phyloP scores from a whole-genome alignment of 2,888 invertebrate genomes.

The Chironomus tentans region DNA sequence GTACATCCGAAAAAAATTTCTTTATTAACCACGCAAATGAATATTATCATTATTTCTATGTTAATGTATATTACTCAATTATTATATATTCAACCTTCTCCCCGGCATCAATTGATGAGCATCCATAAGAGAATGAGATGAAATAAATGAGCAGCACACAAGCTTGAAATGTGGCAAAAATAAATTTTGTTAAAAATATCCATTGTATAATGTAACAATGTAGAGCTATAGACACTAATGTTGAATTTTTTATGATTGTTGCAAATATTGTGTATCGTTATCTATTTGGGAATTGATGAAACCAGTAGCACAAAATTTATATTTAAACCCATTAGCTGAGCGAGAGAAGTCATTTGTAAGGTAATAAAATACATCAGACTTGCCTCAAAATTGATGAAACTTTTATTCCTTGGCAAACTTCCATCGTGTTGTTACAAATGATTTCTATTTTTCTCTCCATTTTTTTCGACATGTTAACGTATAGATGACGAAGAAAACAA shows the following conservation, averaged over 20 bases:
- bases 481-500: not conserved
- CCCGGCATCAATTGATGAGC: too few relatives aligned
- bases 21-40: slow-evolving; percentile 8
- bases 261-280: not conserved
- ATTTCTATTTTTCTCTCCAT: not conserved
- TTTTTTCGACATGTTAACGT: too few relatives aligned
- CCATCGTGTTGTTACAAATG: not conserved
- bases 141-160: too few relatives aligned
- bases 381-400: slow-evolving; percentile 4
- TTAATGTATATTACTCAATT: slow-evolving; percentile 8
- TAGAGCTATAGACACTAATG: not conserved
- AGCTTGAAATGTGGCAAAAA: too few relatives aligned
- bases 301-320: not conserved
- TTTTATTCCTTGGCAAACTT: not conserved
- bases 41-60: slow-evolving; percentile 10
- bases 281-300: not conserved
- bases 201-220: not conserved
- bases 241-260: not conserved
- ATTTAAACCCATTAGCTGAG: not conserved
- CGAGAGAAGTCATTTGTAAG: not conserved
- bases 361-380: too few relatives aligned
- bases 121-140: too few relatives aligned
- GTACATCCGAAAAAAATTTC: slow-evolving; percentile 4
- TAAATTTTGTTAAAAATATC: too few relatives aligned
- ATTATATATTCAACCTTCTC: not conserved